These are phyloP conservation scores for Pristis pectinata DNA, from an alignment of 2,797 vertebrate species.

Conservation along the genomic window DNA sequence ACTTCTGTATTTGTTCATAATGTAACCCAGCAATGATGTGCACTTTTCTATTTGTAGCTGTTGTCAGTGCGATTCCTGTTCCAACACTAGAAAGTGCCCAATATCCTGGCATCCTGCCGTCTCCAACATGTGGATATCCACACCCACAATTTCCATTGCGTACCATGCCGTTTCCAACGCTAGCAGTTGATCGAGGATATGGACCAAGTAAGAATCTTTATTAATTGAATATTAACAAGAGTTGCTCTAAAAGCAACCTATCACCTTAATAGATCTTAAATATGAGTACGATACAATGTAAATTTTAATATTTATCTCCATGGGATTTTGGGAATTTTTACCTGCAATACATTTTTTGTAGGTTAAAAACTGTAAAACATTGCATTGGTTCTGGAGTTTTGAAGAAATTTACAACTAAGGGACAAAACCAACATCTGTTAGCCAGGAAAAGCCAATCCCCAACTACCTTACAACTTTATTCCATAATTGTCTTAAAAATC, in stretches of 20 bases:
- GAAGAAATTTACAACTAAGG: not conserved
- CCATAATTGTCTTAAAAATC: not conserved
- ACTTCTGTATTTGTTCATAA: not conserved
- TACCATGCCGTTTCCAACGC: constrained; percentile 79
- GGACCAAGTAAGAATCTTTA: constrained; percentile 61
- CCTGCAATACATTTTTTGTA: not conserved
- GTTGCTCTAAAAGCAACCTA: not conserved
- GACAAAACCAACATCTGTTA: not conserved
- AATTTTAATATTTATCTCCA: not conserved
- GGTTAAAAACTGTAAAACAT: not conserved
- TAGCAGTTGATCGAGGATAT: constrained; percentile 78
- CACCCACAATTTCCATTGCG: constrained; percentile 82
- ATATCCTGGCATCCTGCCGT: constrained; percentile 83
- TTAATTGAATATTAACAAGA: not conserved
- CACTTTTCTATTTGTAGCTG: constrained; percentile 55
- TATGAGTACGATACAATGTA: not conserved
- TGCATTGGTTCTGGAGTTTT: not conserved
- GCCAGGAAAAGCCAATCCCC: not conserved
- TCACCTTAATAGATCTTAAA: not conserved
- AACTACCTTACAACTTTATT: not conserved
- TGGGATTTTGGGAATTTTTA: not conserved
- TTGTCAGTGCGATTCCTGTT: constrained; percentile 87
- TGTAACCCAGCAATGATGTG: not conserved
- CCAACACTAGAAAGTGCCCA: constrained; percentile 82
- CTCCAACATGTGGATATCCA: constrained; percentile 79